Conservation (phyloP, 2,113 vertebrate species). For the Ibidorhyncha struthersii region DNA sequence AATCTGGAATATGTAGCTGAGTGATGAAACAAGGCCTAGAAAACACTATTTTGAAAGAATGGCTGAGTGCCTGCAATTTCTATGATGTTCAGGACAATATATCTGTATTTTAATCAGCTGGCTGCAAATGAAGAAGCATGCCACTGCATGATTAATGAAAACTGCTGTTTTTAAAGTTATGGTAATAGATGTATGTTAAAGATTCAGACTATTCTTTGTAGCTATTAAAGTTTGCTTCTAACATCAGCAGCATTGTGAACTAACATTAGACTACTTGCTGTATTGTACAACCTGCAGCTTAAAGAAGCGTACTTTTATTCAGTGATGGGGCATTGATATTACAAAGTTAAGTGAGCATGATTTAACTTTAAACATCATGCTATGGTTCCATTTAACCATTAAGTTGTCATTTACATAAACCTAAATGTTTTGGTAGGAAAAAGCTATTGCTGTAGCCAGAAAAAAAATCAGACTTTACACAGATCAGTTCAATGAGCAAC, state of each 20-base stretch:
- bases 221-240: neutral
- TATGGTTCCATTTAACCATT: neutral
- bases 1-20: neutral
- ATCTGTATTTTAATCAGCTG: conserved; percentile 20
- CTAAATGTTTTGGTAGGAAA: conserved; percentile 2
- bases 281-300: neutral
- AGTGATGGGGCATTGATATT: neutral
- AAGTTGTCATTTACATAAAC: conserved; percentile 18
- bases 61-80: neutral
- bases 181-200: neutral
- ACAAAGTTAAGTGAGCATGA: neutral
- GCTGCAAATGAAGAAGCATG: conserved; percentile 4
- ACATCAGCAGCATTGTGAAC: neutral
- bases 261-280: neutral
- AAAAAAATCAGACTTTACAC: neutral
- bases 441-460: conserved; percentile 8
- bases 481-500: conserved; percentile 4
- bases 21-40: neutral
- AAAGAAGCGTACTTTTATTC: neutral
- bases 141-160: neutral
- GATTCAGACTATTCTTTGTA: neutral
- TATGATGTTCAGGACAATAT: neutral
- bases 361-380: neutral
- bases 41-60: neutral
- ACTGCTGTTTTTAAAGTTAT: neutral